Evolutionary conservation across 1,140 invertebrate genomes (phyloP).

Genomic region (Anagrus nilaparvatae): DNA sequence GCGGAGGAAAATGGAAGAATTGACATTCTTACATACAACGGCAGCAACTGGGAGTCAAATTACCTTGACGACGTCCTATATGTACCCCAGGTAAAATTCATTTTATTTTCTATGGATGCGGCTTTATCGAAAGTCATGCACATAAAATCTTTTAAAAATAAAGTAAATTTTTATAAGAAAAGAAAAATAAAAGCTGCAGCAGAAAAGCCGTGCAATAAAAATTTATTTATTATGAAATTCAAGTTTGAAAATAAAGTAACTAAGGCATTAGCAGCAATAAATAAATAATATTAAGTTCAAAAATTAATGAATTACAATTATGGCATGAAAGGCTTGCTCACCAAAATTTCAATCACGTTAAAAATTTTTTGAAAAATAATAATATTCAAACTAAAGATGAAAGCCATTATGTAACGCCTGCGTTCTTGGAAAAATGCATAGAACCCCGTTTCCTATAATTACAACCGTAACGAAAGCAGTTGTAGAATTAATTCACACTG

Average conservation of each 20-base stretch:
- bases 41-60: constrained; percentile 15
- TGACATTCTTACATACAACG: constrained; percentile 21
- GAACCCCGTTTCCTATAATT: constrained; percentile 21
- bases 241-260: no score
- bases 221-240: constrained; percentile 13
- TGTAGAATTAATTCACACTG: constrained; percentile 35
- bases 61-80: constrained; percentile 31
- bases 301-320: constrained; percentile 16
- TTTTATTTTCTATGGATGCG: constrained; percentile 34
- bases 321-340: constrained; percentile 37
- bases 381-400: constrained; percentile 20
- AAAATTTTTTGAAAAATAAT: constrained; percentile 22
- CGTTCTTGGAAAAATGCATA: constrained; percentile 31
- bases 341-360: constrained; percentile 31
- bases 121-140: constrained; percentile 14
- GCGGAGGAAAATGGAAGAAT: constrained; percentile 23
- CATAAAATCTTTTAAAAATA: not conserved
- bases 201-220: constrained; percentile 13
- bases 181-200: constrained; percentile 13
- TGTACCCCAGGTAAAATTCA: constrained; percentile 33
- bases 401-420: constrained; percentile 38
- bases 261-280: no score
- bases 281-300: no score
- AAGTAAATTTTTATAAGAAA: constrained; percentile 1
- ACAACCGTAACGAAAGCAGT: constrained; percentile 17